A percentile compares a stretch with the other conserved stretches of the same genome.
phyloP scores from a whole-genome alignment of 2,113 vertebrate species.

The Boleophthalmus pectinirostris region DNA sequence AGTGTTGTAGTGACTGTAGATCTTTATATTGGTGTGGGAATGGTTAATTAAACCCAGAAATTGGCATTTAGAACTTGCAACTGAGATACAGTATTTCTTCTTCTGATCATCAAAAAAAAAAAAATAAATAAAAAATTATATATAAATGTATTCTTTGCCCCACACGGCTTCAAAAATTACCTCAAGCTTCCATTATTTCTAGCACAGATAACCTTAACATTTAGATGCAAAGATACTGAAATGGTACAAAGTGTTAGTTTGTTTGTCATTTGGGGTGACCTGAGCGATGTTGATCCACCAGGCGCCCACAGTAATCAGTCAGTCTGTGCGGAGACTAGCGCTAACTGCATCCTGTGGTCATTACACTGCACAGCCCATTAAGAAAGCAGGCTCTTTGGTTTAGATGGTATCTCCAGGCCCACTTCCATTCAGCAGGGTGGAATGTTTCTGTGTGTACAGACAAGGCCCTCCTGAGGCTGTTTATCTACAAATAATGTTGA shows the following conservation, averaged over 20 bases:
- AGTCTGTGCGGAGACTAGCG: conserved; percentile 48
- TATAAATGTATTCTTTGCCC: not conserved
- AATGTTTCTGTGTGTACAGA: conserved; percentile 15
- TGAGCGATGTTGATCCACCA: conserved; percentile 28
- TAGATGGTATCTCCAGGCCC: conserved; percentile 55
- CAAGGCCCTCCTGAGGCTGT: not conserved
- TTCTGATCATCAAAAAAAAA: too few species aligned
- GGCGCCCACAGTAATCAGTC: conserved; percentile 41
- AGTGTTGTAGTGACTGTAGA: not conserved
- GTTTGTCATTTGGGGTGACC: conserved; percentile 21
- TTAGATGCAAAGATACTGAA: not conserved
- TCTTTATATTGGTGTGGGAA: not conserved
- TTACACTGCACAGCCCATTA: conserved; percentile 59
- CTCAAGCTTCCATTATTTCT: not conserved
- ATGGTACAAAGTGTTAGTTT: conserved; percentile 8
- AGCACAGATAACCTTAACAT: not conserved
- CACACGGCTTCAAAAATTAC: not conserved
- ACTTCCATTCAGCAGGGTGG: conserved; percentile 24
- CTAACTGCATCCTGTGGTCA: conserved; percentile 60
- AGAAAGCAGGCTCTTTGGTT: conserved; percentile 42
- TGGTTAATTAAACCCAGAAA: not conserved
- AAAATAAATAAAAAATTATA: too few species aligned
- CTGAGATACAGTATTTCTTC: not conserved
- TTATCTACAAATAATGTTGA: conserved; percentile 23
- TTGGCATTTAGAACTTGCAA: not conserved